phyloP scores from a whole-genome alignment of 2,888 invertebrate species.

The Agonum fuliginosum region DNA sequence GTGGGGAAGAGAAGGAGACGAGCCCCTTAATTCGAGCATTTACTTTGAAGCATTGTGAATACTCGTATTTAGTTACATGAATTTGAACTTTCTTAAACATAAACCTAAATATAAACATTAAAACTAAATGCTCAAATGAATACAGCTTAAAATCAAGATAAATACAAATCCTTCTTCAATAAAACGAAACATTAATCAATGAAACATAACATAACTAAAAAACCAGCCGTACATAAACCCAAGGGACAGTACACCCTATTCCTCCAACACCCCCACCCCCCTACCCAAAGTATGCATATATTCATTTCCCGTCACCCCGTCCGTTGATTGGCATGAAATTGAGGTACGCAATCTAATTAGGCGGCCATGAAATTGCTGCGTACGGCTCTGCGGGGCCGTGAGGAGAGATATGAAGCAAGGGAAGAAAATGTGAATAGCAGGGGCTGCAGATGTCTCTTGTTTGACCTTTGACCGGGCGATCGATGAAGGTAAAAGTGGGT shows the following conservation, averaged over 20 bases:
- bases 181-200: no score
- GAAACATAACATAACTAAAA: no score
- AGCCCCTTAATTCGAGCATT: no score
- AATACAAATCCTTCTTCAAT: no score
- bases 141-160: no score
- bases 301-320: slow-evolving; percentile 44
- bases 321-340: slow-evolving; percentile 64
- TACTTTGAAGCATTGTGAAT: no score
- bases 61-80: no score
- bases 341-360: slow-evolving; percentile 62
- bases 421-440: slow-evolving; percentile 31
- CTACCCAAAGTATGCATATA: slow-evolving; percentile 14
- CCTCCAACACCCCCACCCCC: neutral
- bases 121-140: no score
- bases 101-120: no score
- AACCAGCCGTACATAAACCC: no score
- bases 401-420: slow-evolving; percentile 5
- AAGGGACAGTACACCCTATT: neutral
- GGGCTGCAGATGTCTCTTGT: slow-evolving; percentile 39
- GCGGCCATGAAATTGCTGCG: slow-evolving; percentile 50
- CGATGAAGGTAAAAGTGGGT: slow-evolving; percentile 9
- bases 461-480: slow-evolving; percentile 34
- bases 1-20: no score
- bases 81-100: no score
- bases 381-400: neutral